phyloP scores from a whole-genome alignment of 2,888 invertebrate species.

The Calliopum simillimum region DNA sequence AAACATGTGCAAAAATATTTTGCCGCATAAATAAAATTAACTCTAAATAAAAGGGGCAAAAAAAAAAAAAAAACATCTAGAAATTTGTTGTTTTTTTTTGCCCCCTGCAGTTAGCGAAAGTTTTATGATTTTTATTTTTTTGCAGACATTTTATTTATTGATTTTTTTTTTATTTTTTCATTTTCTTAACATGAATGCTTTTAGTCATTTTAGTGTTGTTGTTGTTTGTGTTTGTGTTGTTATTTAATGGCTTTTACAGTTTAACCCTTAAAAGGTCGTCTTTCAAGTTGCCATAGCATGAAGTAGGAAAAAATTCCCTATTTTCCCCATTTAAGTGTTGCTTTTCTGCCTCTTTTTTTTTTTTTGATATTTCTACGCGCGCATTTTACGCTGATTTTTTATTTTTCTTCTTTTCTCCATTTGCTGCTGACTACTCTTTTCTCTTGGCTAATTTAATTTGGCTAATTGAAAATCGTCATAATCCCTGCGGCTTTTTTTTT shows the following conservation, averaged over 20 bases:
- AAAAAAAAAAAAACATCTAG: neutral
- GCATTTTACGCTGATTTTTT: neutral
- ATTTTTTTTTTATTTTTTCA: neutral
- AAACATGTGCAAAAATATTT: constrained; percentile 51
- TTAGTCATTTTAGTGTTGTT: constrained; percentile 6
- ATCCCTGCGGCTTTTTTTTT: constrained; percentile 54
- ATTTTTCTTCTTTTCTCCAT: neutral
- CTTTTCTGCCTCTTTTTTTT: neutral
- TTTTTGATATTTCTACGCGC: neutral
- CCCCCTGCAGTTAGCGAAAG: neutral
- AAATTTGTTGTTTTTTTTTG: neutral
- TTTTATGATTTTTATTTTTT: constrained; percentile 18
- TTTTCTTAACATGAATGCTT: neutral
- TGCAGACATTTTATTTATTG: constrained; percentile 1
- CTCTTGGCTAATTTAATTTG: constrained; percentile 56
- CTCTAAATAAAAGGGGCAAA: constrained; percentile 5
- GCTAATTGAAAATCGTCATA: constrained; percentile 66
- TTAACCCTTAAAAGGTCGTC: constrained; percentile 1
- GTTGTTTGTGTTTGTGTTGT: constrained; percentile 18
- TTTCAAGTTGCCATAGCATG: neutral
- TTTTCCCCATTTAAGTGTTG: neutral
- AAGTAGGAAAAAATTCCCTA: neutral
- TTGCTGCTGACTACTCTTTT: constrained; percentile 13
- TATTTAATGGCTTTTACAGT: constrained; percentile 12
- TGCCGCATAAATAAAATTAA: constrained; percentile 39